phyloP scores from a whole-genome alignment of 2,888 invertebrate genomes.

The Scrobipalpa atriplicella region DNA sequence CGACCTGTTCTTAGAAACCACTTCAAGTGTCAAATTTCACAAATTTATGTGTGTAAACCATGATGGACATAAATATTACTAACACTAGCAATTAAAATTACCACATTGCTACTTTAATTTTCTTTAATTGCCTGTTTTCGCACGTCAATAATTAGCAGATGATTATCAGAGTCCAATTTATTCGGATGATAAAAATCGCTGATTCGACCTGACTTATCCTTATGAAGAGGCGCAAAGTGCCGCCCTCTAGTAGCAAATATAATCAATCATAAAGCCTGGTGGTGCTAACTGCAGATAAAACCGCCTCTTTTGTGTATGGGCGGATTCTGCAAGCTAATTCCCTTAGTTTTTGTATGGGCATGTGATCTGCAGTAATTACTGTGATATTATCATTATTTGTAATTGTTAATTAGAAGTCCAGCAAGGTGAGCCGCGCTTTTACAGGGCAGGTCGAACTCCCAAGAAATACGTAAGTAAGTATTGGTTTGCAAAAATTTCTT shows the following conservation, averaged over 20 bases:
- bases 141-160: constrained; percentile 22
- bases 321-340: constrained; percentile 18
- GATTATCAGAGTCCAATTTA: not conserved
- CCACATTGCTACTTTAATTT: not conserved
- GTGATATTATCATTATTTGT: not conserved
- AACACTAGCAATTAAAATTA: not conserved
- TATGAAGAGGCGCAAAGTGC: constrained; percentile 20
- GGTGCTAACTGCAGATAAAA: constrained; percentile 29
- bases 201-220: not conserved
- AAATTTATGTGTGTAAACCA: no score
- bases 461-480: no score
- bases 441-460: no score
- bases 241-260: constrained; percentile 32
- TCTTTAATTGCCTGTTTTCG: not conserved
- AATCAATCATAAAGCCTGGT: constrained; percentile 30
- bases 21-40: no score
- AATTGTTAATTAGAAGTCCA: no score
- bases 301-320: constrained; percentile 32
- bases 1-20: no score
- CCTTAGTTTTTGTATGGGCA: constrained; percentile 2
- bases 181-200: constrained; percentile 16
- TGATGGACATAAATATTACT: no score
- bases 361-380: not conserved
- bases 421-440: not conserved
- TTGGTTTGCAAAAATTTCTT: no score